phyloP scores from a whole-genome alignment of 2,888 invertebrate genomes.

The Polydrusus cervinus region DNA sequence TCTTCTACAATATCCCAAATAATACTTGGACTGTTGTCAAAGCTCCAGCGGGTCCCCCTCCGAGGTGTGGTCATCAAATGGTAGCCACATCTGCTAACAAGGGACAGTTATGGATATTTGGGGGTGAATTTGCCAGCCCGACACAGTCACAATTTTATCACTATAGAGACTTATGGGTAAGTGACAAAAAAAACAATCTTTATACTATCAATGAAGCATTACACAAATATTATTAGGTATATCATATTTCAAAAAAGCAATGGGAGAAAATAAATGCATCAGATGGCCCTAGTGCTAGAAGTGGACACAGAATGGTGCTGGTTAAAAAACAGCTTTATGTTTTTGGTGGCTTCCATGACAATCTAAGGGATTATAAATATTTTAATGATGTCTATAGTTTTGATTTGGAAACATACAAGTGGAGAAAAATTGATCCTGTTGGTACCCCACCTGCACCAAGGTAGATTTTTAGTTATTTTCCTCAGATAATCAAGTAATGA shows the following conservation, averaged over 20 bases:
- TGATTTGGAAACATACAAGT: conserved; percentile 84
- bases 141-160: conserved; percentile 94
- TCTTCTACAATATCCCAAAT: conserved; percentile 86
- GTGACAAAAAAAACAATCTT: neutral
- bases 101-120: conserved; percentile 87
- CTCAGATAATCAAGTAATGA: neutral
- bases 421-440: conserved; percentile 81
- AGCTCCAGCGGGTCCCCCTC: conserved; percentile 90
- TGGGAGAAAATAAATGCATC: conserved; percentile 89
- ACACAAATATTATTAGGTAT: conserved; percentile 71
- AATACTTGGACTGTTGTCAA: conserved; percentile 87
- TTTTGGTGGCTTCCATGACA: conserved; percentile 96
- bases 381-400: conserved; percentile 91
- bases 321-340: conserved; percentile 85
- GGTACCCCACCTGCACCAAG: conserved; percentile 84
- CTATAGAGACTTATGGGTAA: conserved; percentile 89
- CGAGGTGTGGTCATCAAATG: conserved; percentile 92
- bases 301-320: conserved; percentile 91
- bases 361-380: conserved; percentile 89
- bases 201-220: neutral
- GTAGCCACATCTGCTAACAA: conserved; percentile 82
- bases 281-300: conserved; percentile 88
- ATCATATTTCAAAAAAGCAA: conserved; percentile 76
- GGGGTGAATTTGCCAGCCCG: conserved; percentile 94
- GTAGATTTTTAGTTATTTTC: conserved; percentile 32